These are phyloP conservation scores for Pseudeuparius sepicola DNA, from an alignment of 2,888 invertebrate genomes.

Conservation along the genomic window DNA sequence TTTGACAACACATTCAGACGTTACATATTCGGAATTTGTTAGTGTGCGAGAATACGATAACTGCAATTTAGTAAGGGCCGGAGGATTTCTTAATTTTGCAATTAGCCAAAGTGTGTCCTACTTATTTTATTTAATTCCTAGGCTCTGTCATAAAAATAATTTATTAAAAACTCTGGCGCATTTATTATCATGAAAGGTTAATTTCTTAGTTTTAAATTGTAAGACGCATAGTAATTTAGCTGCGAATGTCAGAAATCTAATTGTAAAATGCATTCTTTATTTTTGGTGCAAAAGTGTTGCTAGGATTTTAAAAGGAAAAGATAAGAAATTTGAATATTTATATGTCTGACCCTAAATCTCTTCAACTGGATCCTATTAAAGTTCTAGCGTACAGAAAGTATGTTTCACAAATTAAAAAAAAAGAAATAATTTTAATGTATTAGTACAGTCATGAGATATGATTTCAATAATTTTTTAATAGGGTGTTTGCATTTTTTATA, in stretches of 20 bases:
- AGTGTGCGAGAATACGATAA: conserved; percentile 1
- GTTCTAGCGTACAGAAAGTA: conserved; percentile 1
- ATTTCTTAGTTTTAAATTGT: conserved; percentile 9
- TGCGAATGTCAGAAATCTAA: conserved; percentile 1
- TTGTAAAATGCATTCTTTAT: conserved; percentile 7
- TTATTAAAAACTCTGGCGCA: conserved; percentile 5
- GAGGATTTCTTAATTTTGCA: conserved; percentile 6
- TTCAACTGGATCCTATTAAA: conserved; percentile 2
- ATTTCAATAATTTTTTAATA: too few species aligned
- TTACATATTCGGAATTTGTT: neutral
- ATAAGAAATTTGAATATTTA: conserved; percentile 6
- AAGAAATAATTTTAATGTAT: too few species aligned
- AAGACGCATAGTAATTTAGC: conserved; percentile 6
- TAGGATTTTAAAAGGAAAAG: conserved; percentile 6
- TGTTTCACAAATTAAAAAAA: neutral
- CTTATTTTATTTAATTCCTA: conserved; percentile 8
- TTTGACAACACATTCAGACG: neutral
- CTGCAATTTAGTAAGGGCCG: conserved; percentile 4
- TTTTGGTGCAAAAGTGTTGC: conserved; percentile 7
- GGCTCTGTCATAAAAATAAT: conserved; percentile 1
- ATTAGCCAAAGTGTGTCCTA: neutral
- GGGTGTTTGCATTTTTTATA: too few species aligned
- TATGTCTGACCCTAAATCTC: neutral
- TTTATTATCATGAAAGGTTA: conserved; percentile 2
- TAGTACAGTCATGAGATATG: too few species aligned